These are phyloP conservation scores for Plagodis pulveraria DNA, from an alignment of 2,888 invertebrate species.

Conservation along the genomic window DNA sequence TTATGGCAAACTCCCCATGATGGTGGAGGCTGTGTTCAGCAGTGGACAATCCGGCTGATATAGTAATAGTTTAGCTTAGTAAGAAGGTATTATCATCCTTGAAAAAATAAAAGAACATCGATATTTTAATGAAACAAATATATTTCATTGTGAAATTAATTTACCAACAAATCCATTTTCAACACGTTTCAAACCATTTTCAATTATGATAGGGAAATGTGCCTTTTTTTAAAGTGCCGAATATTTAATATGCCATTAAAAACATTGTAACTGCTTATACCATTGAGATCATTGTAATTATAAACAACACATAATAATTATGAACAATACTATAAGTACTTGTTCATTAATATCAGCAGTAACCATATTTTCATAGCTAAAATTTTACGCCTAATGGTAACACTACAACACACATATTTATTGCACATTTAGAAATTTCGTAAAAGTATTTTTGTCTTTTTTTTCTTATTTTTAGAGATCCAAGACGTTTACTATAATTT, in stretches of 20 bases:
- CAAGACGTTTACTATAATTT: slow-evolving; percentile 85
- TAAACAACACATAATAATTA: slow-evolving; percentile 55
- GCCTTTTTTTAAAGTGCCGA: slow-evolving; percentile 84
- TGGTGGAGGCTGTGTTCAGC: no score
- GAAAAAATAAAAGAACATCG: slow-evolving; percentile 63
- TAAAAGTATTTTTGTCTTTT: slow-evolving; percentile 84
- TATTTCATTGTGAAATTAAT: slow-evolving; percentile 85
- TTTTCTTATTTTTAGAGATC: slow-evolving; percentile 83
- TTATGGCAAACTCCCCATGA: no score
- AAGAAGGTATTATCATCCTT: no score
- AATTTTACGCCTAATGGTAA: slow-evolving; percentile 83
- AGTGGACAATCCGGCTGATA: no score
- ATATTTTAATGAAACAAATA: slow-evolving; percentile 82
- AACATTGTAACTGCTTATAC: slow-evolving; percentile 63
- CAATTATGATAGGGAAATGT: slow-evolving; percentile 83
- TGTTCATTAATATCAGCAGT: slow-evolving; percentile 49
- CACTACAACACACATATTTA: slow-evolving; percentile 86
- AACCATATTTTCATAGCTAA: slow-evolving; percentile 66
- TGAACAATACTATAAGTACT: slow-evolving; percentile 46
- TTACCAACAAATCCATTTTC: slow-evolving; percentile 85
- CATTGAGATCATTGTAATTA: slow-evolving; percentile 74
- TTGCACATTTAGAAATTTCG: slow-evolving; percentile 85
- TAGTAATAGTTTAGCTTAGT: no score
- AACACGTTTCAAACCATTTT: slow-evolving; percentile 84
- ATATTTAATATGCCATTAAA: slow-evolving; percentile 74